Percentiles rank a stretch among this genome's conserved stretches.
Evolutionary conservation across 2,888 invertebrate genomes (phyloP).

Genomic region (Camponotus fellah): DNA sequence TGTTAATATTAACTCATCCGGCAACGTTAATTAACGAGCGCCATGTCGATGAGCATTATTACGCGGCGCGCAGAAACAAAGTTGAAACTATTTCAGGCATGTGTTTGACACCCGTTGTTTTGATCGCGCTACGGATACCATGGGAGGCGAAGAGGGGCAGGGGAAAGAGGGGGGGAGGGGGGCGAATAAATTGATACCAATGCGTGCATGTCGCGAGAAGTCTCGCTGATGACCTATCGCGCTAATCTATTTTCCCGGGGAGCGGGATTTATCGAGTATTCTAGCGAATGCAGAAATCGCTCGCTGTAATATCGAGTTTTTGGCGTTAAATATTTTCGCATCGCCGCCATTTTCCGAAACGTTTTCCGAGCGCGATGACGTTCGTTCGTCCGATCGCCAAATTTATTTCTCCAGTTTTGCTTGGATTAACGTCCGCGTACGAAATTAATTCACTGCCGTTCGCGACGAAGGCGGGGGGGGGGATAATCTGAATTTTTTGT

Average conservation of each 20-base stretch:
- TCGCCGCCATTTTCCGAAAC: conserved; percentile 42
- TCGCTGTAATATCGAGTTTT: conserved; percentile 44
- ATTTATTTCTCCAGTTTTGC: conserved; percentile 35
- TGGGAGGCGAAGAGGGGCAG: too few species aligned
- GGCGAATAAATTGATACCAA: conserved; percentile 44
- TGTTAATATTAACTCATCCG: conserved; percentile 46
- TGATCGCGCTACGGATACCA: neutral
- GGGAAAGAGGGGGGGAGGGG: neutral
- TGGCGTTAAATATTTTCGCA: conserved; percentile 47
- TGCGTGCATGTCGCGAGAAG: conserved; percentile 50
- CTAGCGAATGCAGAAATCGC: conserved; percentile 38
- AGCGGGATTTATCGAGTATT: conserved; percentile 45
- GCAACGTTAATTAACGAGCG: conserved; percentile 47
- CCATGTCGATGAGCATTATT: conserved; percentile 37
- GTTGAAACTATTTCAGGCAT: conserved; percentile 45
- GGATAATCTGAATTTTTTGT: neutral
- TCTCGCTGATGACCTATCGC: conserved; percentile 53
- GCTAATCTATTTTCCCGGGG: conserved; percentile 50
- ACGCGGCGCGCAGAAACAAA: conserved; percentile 29
- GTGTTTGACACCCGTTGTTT: conserved; percentile 46
- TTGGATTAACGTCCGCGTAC: conserved; percentile 28
- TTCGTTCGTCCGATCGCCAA: conserved; percentile 39
- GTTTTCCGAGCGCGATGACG: conserved; percentile 13
- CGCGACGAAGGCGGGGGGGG: neutral
- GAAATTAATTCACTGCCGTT: conserved; percentile 20